These are phyloP conservation scores for Pelagia noctiluca DNA, from an alignment of 30 jellyfish, hydroid and myxozoan species.

Conservation along the genomic window DNA sequence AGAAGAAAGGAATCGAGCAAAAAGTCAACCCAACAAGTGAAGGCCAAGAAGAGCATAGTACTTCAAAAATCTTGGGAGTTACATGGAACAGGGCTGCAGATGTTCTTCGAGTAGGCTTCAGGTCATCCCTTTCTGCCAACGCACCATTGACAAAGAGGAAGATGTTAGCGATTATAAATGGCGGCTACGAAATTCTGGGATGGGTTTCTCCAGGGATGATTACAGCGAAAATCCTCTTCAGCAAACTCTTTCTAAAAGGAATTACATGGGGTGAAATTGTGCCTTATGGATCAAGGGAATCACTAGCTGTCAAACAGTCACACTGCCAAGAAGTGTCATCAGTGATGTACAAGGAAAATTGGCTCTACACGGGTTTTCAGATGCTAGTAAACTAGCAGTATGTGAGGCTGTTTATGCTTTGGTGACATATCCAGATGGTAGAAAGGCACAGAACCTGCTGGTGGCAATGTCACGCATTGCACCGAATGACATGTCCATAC, in stretches of 20 bases:
- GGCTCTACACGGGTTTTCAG: neutral
- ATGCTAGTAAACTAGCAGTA: neutral
- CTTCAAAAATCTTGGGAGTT: neutral
- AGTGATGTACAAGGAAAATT: neutral
- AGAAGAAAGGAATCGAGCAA: neutral
- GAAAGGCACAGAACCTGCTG: constrained; percentile 13
- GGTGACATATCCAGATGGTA: constrained; percentile 10
- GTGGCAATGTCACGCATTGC: constrained; percentile 58
- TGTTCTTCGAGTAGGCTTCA: neutral
- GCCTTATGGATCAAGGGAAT: neutral
- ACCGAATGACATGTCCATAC: constrained; percentile 7
- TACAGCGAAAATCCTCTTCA: constrained; percentile 17
- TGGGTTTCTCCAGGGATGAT: constrained; percentile 6
- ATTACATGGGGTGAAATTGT: neutral
- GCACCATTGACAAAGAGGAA: constrained; percentile 11
- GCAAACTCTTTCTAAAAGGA: neutral
- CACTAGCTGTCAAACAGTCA: neutral
- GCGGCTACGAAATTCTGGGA: constrained; percentile 8
- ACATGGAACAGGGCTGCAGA: neutral
- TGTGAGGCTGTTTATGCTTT: constrained; percentile 22
- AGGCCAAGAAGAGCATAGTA: neutral
- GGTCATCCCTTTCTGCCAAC: neutral
- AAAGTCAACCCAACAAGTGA: neutral
- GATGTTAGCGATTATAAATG: neutral
- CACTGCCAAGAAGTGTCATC: neutral